Evolutionary conservation across 92 coral and sea anemone species (phyloP).

Genomic region (Desmophyllum pertusum): DNA sequence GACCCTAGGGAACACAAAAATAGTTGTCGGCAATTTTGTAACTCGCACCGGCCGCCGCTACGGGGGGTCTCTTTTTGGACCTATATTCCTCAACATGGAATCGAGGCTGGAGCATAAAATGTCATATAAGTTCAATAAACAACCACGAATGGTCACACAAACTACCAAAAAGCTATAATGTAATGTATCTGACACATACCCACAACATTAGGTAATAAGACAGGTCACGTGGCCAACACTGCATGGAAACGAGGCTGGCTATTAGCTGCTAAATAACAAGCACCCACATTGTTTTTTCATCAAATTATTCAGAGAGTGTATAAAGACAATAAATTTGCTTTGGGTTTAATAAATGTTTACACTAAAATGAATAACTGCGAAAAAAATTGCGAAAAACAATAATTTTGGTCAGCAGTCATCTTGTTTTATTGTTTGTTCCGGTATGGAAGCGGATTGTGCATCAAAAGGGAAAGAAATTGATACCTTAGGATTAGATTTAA

Average conservation of each 20-base stretch:
- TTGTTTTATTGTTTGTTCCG: too few species aligned
- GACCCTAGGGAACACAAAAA: conserved; percentile 53
- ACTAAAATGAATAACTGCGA: too few species aligned
- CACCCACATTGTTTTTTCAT: background rate
- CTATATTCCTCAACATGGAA: conserved; percentile 48
- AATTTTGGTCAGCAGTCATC: too few species aligned
- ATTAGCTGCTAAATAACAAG: background rate
- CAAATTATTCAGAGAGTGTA: background rate
- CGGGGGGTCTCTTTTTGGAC: conserved; percentile 34
- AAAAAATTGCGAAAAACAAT: too few species aligned
- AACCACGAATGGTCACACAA: conserved; percentile 29
- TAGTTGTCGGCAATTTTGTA: conserved; percentile 62
- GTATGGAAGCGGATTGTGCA: too few species aligned
- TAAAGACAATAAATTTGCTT: too few species aligned
- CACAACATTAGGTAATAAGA: conserved; percentile 21
- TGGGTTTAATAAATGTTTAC: too few species aligned
- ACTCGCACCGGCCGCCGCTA: conserved; percentile 45
- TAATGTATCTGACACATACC: conserved; percentile 38
- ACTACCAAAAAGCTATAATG: conserved; percentile 28
- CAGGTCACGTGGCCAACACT: conserved; percentile 54
- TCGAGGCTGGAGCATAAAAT: conserved; percentile 59
- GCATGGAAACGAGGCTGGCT: conserved; percentile 57
- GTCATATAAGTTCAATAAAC: conserved; percentile 34
- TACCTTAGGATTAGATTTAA: conserved; percentile 9
- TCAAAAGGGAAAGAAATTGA: too few species aligned